Evolutionary conservation across 1,140 invertebrate species (phyloP).

Genomic region (Tetramorium alpestre): DNA sequence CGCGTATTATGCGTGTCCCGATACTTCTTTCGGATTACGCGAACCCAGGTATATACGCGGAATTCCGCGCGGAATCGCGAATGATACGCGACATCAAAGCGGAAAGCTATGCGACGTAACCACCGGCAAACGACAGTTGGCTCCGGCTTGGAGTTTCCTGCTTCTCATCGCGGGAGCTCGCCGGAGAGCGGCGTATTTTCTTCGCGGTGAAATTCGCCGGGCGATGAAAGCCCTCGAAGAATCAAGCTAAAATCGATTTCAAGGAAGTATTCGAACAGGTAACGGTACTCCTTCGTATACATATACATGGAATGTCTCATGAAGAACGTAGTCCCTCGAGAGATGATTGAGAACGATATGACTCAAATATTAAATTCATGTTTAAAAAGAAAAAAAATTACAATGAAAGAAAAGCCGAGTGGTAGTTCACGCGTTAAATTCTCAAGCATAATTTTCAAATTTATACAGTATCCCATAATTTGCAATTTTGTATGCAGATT

Average conservation of each 20-base stretch:
- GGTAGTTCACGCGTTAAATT: background rate
- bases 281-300: background rate
- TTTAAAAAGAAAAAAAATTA: background rate
- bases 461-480: background rate
- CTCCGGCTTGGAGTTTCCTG: slow-evolving; percentile 57
- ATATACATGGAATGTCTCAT: background rate
- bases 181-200: slow-evolving; percentile 36
- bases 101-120: slow-evolving; percentile 73
- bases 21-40: slow-evolving; percentile 43
- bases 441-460: background rate
- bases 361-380: background rate
- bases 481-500: background rate
- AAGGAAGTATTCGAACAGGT: background rate
- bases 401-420: background rate
- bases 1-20: slow-evolving; percentile 17
- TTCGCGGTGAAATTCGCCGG: slow-evolving; percentile 57
- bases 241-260: background rate
- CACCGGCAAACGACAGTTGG: slow-evolving; percentile 66
- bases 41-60: slow-evolving; percentile 22
- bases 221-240: slow-evolving; percentile 22
- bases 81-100: slow-evolving; percentile 81
- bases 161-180: slow-evolving; percentile 72
- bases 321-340: background rate
- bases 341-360: background rate
- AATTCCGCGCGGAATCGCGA: slow-evolving; percentile 77